Conservation (phyloP, 2,113 vertebrate species). For the Catagonus wagneri region DNA sequence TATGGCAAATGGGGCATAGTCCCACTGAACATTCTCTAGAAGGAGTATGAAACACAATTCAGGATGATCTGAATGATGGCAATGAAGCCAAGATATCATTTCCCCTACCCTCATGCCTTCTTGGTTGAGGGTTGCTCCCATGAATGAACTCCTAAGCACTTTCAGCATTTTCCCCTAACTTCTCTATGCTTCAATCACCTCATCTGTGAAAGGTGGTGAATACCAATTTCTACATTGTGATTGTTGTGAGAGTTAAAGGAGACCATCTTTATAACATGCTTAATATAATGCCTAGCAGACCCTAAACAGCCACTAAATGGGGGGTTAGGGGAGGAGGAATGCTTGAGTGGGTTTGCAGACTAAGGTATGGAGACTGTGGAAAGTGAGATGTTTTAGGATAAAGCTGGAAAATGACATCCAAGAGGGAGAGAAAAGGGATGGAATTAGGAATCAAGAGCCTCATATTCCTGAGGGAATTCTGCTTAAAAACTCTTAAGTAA, state of each 20-base stretch:
- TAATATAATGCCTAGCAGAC: background rate
- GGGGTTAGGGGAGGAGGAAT: background rate
- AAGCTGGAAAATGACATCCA: conserved; percentile 8
- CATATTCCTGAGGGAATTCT: background rate
- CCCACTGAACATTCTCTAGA: background rate
- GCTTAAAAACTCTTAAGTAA: background rate
- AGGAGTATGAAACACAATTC: background rate
- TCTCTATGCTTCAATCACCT: background rate
- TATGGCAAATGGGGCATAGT: background rate
- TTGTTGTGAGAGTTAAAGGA: background rate
- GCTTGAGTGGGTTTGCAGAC: background rate
- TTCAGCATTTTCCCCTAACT: conserved; percentile 2
- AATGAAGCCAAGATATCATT: background rate
- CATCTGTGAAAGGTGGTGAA: background rate
- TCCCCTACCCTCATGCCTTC: background rate
- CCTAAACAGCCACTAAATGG: background rate
- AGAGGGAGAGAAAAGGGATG: background rate
- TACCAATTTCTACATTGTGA: background rate
- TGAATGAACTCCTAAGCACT: background rate
- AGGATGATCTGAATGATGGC: background rate
- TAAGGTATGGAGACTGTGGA: background rate
- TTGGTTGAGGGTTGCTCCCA: background rate
- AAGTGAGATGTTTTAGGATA: conserved; percentile 19
- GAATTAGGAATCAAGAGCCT: background rate
- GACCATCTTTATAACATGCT: background rate